Evolutionary conservation across 2,797 vertebrate species (phyloP).

Genomic region (Halcyon chelicuti): DNA sequence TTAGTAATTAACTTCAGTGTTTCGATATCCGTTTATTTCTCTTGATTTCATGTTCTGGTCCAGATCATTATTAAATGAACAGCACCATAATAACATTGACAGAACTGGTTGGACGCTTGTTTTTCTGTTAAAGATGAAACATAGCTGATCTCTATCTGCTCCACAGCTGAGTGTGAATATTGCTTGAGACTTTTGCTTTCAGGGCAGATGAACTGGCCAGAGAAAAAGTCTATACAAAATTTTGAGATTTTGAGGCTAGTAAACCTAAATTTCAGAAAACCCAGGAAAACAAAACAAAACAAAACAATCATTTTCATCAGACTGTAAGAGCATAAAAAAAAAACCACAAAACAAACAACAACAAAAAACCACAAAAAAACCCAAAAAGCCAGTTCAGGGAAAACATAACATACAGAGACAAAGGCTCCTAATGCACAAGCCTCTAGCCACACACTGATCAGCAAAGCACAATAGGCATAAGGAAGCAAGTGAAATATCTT

Average conservation of each 20-base stretch:
- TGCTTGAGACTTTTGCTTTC: not conserved
- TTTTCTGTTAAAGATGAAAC: slow-evolving; percentile 1
- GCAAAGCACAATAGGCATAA: not conserved
- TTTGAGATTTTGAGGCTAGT: not conserved
- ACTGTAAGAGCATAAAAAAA: not conserved
- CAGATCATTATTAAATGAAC: slow-evolving; percentile 63
- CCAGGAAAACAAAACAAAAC: not conserved
- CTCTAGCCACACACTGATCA: not conserved
- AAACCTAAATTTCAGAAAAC: not conserved
- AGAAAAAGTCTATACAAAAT: not conserved
- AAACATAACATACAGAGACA: not conserved
- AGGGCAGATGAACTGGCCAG: not conserved
- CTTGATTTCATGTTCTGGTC: slow-evolving; percentile 54
- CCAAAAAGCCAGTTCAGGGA: not conserved
- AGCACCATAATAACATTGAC: not conserved
- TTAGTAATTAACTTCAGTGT: slow-evolving; percentile 71
- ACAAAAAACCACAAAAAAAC: not conserved
- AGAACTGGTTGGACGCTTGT: not conserved
- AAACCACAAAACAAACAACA: too few relatives aligned
- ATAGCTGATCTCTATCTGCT: not conserved
- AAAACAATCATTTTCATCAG: not conserved
- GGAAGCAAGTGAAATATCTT: not conserved
- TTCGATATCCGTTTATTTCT: slow-evolving; percentile 73
- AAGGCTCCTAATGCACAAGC: not conserved
- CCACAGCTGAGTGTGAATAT: not conserved